These are phyloP conservation scores for Chymomyza amoena DNA, from an alignment of 2,888 invertebrate species.

Conservation along the genomic window DNA sequence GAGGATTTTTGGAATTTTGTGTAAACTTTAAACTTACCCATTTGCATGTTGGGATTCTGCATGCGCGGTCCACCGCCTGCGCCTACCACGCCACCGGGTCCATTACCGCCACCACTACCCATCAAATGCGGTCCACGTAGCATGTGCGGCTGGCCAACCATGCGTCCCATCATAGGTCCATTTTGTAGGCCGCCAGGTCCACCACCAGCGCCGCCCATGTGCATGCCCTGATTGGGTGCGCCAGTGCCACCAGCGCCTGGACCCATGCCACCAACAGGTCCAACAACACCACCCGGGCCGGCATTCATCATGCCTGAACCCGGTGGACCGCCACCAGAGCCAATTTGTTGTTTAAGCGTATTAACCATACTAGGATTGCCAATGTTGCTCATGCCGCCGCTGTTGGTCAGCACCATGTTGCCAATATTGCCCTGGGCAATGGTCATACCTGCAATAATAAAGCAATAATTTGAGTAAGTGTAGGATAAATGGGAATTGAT, in stretches of 20 bases:
- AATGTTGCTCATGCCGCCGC: slow-evolving; percentile 81
- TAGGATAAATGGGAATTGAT: not conserved
- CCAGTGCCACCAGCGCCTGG: slow-evolving; percentile 57
- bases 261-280: slow-evolving; percentile 81
- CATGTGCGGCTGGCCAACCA: slow-evolving; percentile 77
- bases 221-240: slow-evolving; percentile 75
- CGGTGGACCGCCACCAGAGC: slow-evolving; percentile 77
- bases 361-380: slow-evolving; percentile 83
- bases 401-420: slow-evolving; percentile 91
- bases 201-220: slow-evolving; percentile 66
- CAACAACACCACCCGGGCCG: slow-evolving; percentile 82
- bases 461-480: not conserved
- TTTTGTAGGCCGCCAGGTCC: slow-evolving; percentile 84
- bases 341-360: slow-evolving; percentile 87
- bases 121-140: slow-evolving; percentile 79
- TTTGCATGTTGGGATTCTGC: slow-evolving; percentile 80
- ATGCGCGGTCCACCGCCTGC: slow-evolving; percentile 80
- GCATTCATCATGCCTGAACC: slow-evolving; percentile 82
- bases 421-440: slow-evolving; percentile 80
- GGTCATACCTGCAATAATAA: slow-evolving; percentile 82
- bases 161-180: slow-evolving; percentile 84
- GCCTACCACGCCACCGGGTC: slow-evolving; percentile 64
- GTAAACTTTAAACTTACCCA: slow-evolving; percentile 69
- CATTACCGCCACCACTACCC: slow-evolving; percentile 64
- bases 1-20: no score